phyloP scores from a whole-genome alignment of 2,113 vertebrate species.

The Oreotrochilus melanogaster region DNA sequence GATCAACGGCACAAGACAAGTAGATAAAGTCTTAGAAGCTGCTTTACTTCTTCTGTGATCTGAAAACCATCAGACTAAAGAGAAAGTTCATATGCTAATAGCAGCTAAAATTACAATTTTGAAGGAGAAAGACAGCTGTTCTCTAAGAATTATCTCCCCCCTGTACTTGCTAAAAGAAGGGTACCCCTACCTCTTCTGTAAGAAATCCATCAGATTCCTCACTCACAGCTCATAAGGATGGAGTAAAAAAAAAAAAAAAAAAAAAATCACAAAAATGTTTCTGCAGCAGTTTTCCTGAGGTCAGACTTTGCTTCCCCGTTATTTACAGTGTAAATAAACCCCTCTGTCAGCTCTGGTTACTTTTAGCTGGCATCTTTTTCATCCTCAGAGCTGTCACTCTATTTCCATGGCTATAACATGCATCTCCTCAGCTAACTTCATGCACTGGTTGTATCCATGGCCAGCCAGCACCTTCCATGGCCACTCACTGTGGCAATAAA shows the following conservation, averaged over 20 bases:
- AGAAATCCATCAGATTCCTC: accelerated
- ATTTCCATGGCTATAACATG: not conserved
- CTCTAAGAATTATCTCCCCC: not conserved
- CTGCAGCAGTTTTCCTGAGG: not conserved
- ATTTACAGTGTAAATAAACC: not conserved
- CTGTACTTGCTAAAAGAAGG: not conserved
- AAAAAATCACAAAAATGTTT: not conserved
- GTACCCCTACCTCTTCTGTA: not conserved
- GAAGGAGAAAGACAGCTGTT: not conserved
- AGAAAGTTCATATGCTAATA: not conserved
- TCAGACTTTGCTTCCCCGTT: not conserved
- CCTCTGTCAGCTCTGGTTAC: not conserved
- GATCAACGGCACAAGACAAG: not conserved
- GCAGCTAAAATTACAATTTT: not conserved
- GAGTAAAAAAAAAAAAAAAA: too few species aligned
- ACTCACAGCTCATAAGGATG: not conserved
- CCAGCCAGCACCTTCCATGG: not conserved
- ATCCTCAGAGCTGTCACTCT: not conserved
- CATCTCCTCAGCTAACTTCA: not conserved
- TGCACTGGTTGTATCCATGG: not conserved
- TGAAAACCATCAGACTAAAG: not conserved
- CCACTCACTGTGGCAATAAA: not conserved
- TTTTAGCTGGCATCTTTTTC: not conserved
- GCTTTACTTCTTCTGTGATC: not conserved
- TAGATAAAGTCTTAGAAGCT: not conserved